Evolutionary conservation across 2,888 invertebrate genomes (phyloP), one percentile per base, ranked within the genome.

Genomic region (Endomychus coccineus): DNA sequence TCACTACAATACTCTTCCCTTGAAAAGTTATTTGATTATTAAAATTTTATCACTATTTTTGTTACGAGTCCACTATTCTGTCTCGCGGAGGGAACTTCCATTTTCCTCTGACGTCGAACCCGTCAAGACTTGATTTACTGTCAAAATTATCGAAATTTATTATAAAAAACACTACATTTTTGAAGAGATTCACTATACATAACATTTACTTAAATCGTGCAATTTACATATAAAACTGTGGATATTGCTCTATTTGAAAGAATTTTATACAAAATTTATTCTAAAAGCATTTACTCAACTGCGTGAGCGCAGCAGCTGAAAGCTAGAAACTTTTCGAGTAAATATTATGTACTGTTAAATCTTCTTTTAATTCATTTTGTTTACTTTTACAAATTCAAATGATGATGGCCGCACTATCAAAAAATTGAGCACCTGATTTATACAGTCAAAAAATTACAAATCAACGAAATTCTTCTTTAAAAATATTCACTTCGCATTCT

Each of bases 51-150:
- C 21, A 29, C 29, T 7, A 11, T 19, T 7, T 19, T 19, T 19
- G 21, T n/a, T 50, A 51, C 50, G 55, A 54, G 53, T 56, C 58
- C 53, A 56, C 52, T 51, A 57, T 47, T 50, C 54, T 59, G 54
- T 61, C 58, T 54, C 62, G 58, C 44, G 62, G 60, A 50, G 61
- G 64, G 53, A 64, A 63, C 55, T 59, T 62, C 62, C 62, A 63
- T 48, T 58, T 63, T 49, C 60, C 59, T 52, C 62, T 58, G 45
- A 56, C 58, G 44, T 56, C 58, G 49, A 54, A 56, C 50, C 57
- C 57, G 48, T 58, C 54, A 49, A 58, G 55, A 49, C 55, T 58
- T 48, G 54, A 45, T 42, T 52, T 51, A 53, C 54, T 58, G 55
- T 48, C 50, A 51, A 54, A 55, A 54, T 48, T 43, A 42, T 41